Evolutionary conservation across 2,888 invertebrate genomes (phyloP).

Genomic region (Petrolisthes manimaculis): DNA sequence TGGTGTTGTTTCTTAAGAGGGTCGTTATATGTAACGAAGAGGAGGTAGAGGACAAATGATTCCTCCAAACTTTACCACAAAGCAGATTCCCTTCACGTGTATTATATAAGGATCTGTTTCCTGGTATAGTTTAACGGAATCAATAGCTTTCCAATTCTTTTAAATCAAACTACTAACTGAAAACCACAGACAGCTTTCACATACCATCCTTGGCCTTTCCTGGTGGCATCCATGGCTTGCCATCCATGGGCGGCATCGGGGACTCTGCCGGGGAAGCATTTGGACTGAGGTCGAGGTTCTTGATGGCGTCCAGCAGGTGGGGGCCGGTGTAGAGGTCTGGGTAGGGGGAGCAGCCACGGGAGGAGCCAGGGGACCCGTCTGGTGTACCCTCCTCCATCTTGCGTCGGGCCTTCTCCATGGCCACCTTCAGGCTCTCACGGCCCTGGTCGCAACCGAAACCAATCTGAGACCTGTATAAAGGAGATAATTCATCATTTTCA

Average conservation of each 20-base stretch:
- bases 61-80: no score
- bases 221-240: constrained; percentile 6
- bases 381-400: constrained; percentile 64
- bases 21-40: no score
- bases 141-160: no score
- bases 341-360: constrained; percentile 64
- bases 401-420: constrained; percentile 80
- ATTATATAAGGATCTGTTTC: no score
- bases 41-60: no score
- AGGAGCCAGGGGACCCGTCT: constrained; percentile 62
- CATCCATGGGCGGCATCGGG: constrained; percentile 36
- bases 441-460: constrained; percentile 81
- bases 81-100: no score
- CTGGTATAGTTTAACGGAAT: no score
- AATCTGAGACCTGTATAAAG: constrained; percentile 79
- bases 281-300: constrained; percentile 62
- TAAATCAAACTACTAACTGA: no score
- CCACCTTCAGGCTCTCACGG: constrained; percentile 81
- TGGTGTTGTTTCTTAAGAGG: no score
- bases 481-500: constrained; percentile 43
- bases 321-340: constrained; percentile 65
- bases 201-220: constrained; percentile 45
- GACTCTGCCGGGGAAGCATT: constrained; percentile 46
- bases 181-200: neutral
- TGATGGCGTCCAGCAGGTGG: constrained; percentile 64